Evolutionary conservation across 2,113 vertebrate species (phyloP).

Genomic region (Ciconia boyciana): DNA sequence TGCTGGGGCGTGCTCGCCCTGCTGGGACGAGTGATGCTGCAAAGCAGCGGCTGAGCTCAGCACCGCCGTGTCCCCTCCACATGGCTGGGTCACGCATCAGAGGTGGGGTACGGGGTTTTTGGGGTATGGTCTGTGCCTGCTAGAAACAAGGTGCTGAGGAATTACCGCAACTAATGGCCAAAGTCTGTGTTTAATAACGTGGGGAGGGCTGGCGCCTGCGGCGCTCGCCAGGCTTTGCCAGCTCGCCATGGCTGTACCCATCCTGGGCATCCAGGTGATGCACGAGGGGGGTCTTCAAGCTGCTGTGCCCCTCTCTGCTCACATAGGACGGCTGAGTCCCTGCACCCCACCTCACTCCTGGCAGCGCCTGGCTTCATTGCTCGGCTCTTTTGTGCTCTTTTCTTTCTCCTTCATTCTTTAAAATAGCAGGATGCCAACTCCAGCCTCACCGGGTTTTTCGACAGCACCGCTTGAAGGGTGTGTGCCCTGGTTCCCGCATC

Average conservation of each 20-base stretch:
- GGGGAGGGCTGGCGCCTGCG: neutral
- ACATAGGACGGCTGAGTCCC: neutral
- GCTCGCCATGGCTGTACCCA: fast-evolving
- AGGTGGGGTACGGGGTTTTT: neutral
- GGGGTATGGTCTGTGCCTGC: neutral
- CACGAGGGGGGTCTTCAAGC: neutral
- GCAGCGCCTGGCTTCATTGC: neutral
- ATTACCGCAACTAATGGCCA: neutral
- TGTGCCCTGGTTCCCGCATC: neutral
- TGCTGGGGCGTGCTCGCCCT: fast-evolving
- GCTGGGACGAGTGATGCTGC: neutral
- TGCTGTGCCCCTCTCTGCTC: neutral
- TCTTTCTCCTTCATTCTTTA: neutral
- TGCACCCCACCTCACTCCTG: neutral
- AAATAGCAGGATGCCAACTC: neutral
- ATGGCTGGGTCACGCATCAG: neutral
- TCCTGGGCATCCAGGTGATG: neutral
- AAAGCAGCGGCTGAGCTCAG: neutral
- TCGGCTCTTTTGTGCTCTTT: neutral
- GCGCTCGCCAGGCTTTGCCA: neutral
- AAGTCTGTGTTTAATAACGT: neutral
- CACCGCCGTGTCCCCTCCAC: fast-evolving
- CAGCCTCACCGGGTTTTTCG: neutral
- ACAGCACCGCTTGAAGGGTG: neutral
- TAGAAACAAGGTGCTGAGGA: neutral